These are phyloP conservation scores for Pristionchus mayeri DNA, from an alignment of 2,888 invertebrate species.

Conservation along the genomic window DNA sequence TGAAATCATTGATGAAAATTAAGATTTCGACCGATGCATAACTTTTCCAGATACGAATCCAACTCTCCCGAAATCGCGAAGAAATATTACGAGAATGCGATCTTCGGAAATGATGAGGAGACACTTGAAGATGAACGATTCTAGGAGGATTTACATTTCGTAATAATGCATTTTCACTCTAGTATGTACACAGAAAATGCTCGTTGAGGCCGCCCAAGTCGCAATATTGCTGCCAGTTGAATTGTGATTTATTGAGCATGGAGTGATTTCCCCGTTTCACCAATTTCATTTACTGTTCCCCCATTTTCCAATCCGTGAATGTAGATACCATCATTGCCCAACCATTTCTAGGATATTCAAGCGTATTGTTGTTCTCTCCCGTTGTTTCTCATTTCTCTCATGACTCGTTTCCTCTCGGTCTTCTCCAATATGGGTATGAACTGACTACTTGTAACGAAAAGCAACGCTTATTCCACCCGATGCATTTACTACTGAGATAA, in stretches of 20 bases:
- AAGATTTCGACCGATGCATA: too few species aligned
- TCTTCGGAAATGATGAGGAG: neutral
- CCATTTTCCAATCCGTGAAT: too few species aligned
- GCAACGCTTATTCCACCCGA: neutral
- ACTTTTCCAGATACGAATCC: conserved; percentile 5
- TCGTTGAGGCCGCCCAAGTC: too few species aligned
- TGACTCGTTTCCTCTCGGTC: neutral
- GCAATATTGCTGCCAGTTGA: too few species aligned
- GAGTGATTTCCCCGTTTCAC: too few species aligned
- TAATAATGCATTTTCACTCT: too few species aligned
- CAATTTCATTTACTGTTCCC: too few species aligned
- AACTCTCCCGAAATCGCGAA: neutral
- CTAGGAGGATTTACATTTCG: neutral
- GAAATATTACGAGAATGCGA: conserved; percentile 23
- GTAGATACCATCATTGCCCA: too few species aligned
- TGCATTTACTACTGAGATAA: neutral
- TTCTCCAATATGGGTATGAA: conserved; percentile 24
- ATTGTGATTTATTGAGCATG: too few species aligned
- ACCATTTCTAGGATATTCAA: conserved; percentile 9
- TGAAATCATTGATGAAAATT: too few species aligned
- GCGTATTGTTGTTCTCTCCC: neutral
- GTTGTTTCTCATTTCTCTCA: neutral
- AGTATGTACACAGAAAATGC: too few species aligned
- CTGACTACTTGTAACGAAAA: neutral
- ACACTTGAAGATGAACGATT: conserved; percentile 14